Percentiles rank a stretch among this genome's conserved stretches.
phyloP scores from a whole-genome alignment of 2,797 vertebrate genomes.

The Pseudomugil gertrudae region DNA sequence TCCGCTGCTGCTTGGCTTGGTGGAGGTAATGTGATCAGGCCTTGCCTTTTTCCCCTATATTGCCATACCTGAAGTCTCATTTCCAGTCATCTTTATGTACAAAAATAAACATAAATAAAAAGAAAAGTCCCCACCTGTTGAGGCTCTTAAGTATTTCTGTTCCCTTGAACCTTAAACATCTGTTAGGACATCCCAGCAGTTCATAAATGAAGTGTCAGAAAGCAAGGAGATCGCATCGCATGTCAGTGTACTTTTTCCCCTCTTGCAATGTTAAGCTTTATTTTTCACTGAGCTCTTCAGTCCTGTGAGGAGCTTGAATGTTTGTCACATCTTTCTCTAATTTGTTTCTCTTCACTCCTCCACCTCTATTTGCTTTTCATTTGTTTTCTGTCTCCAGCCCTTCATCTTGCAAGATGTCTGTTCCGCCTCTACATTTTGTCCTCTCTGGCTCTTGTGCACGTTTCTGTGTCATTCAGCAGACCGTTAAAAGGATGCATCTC shows the following conservation, averaged over 20 bases:
- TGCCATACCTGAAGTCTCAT: neutral
- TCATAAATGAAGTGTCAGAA: neutral
- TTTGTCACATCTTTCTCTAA: slow-evolving; percentile 25
- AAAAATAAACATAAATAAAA: neutral
- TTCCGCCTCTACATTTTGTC: slow-evolving; percentile 14
- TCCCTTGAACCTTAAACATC: neutral
- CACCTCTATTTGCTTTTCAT: slow-evolving; percentile 29
- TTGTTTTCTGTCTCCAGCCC: slow-evolving; percentile 35
- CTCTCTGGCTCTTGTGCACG: slow-evolving; percentile 4
- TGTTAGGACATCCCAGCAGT: neutral
- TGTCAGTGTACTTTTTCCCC: slow-evolving; percentile 20
- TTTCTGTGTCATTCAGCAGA: slow-evolving; percentile 1
- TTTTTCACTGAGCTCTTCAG: slow-evolving; percentile 12
- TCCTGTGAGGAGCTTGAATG: slow-evolving; percentile 1
- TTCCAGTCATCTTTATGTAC: neutral
- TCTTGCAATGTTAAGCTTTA: slow-evolving; percentile 31
- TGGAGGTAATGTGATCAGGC: too few relatives aligned
- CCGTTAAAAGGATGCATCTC: slow-evolving; percentile 3
- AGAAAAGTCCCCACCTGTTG: neutral
- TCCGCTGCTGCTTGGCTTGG: too few relatives aligned
- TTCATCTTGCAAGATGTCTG: slow-evolving; percentile 21
- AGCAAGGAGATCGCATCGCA: slow-evolving; percentile 17
- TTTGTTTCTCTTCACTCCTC: slow-evolving; percentile 7
- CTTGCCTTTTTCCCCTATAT: neutral
- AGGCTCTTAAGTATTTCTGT: neutral